Conservation (phyloP, 2,888 invertebrate genomes). For the Acleris laterana region DNA sequence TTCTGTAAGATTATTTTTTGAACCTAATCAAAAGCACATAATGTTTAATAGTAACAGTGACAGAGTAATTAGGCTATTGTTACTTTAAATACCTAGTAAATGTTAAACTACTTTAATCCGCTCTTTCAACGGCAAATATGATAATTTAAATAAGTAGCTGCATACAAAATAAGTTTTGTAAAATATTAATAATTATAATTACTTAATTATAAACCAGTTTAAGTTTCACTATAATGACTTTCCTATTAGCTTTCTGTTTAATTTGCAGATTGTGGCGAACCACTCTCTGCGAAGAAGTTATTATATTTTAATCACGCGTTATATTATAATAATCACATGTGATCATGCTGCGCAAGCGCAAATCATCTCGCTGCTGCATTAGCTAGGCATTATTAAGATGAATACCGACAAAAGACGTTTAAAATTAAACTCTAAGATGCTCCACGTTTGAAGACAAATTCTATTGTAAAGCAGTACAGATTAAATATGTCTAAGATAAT, state of each 20-base stretch:
- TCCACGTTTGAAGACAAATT: background rate
- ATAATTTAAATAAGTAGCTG: background rate
- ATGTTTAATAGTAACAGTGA: too few species aligned
- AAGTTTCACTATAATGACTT: constrained; percentile 23
- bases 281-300: constrained; percentile 24
- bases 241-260: constrained; percentile 29
- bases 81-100: too few species aligned
- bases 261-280: constrained; percentile 13
- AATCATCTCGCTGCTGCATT: constrained; percentile 25
- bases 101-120: too few species aligned
- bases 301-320: constrained; percentile 32
- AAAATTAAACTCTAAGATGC: background rate
- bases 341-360: constrained; percentile 17
- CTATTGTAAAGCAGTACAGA: background rate
- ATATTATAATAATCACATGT: constrained; percentile 14
- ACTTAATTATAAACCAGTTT: constrained; percentile 19
- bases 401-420: background rate
- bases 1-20: too few species aligned
- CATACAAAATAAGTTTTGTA: background rate
- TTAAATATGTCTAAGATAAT: constrained; percentile 12
- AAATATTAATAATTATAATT: constrained; percentile 1
- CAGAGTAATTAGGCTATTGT: too few species aligned
- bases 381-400: constrained; percentile 12
- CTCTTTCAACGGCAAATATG: too few species aligned
- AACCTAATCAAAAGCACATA: too few species aligned